These are phyloP conservation scores for Ceratina calcarata DNA, from an alignment of 1,140 invertebrate species.

Conservation along the genomic window DNA sequence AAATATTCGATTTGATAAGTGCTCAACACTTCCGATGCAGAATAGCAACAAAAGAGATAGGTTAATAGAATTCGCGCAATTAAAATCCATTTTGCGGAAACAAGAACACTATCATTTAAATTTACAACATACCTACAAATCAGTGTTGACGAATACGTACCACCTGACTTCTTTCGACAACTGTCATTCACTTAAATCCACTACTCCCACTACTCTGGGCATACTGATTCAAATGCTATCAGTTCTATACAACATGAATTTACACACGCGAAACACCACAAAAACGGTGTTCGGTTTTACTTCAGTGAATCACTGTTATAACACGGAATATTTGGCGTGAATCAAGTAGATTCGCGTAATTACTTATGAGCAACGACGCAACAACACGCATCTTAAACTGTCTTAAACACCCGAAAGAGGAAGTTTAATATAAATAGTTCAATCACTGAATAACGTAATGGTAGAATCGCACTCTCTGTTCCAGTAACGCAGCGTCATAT, in stretches of 20 bases:
- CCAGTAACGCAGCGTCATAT: background rate
- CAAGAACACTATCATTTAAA: background rate
- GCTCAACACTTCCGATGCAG: too few relatives aligned
- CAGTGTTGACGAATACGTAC: slow-evolving; percentile 15
- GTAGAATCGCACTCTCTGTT: slow-evolving; percentile 32
- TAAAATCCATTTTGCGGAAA: background rate
- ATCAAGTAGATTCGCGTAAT: slow-evolving; percentile 50
- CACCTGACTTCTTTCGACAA: slow-evolving; percentile 4
- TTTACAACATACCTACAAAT: background rate
- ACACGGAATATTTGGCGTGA: background rate
- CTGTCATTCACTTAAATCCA: slow-evolving; percentile 44
- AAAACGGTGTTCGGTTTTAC: background rate
- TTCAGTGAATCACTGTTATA: slow-evolving; percentile 8
- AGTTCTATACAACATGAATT: slow-evolving; percentile 7
- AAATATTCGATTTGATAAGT: too few relatives aligned
- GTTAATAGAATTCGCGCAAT: slow-evolving; percentile 3
- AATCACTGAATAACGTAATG: slow-evolving; percentile 33
- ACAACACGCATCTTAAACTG: slow-evolving; percentile 47
- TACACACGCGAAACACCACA: background rate
- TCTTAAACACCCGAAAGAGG: slow-evolving; percentile 46
- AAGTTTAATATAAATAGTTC: slow-evolving; percentile 50
- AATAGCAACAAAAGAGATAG: slow-evolving; percentile 17
- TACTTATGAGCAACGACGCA: slow-evolving; percentile 29
- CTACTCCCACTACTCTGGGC: slow-evolving; percentile 7
- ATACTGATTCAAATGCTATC: background rate